These are phyloP conservation scores for Melanotus villosus DNA, from an alignment of 2,888 invertebrate species.

Conservation along the genomic window DNA sequence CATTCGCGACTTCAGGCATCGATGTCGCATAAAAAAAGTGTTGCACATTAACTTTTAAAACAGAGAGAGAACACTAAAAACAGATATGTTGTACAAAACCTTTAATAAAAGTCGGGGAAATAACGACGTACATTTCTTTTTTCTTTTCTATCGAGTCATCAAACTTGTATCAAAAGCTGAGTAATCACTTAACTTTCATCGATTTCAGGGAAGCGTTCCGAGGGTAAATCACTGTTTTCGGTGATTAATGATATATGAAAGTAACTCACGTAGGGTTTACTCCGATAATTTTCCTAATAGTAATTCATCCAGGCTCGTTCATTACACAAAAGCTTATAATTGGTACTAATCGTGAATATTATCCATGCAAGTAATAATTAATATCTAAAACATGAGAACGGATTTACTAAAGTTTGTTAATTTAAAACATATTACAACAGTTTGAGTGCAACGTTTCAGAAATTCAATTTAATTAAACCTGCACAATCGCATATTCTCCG, in stretches of 20 bases:
- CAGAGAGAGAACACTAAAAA: not conserved
- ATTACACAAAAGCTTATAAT: not conserved
- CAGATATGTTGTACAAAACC: not conserved
- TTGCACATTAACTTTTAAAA: constrained; percentile 14
- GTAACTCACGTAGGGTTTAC: not conserved
- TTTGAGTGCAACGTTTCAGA: constrained; percentile 14
- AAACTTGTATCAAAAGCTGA: constrained; percentile 4
- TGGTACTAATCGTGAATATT: not conserved
- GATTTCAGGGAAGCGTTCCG: not conserved
- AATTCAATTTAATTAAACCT: constrained; percentile 19
- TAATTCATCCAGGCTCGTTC: no score
- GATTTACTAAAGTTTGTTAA: not conserved
- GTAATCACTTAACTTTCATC: constrained; percentile 4
- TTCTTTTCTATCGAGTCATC: not conserved
- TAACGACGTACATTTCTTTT: not conserved
- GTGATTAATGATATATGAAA: constrained; percentile 9
- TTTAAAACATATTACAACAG: not conserved
- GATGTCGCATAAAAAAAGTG: constrained; percentile 1
- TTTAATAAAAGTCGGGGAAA: not conserved
- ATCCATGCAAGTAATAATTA: not conserved
- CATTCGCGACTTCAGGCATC: not conserved
- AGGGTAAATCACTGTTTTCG: not conserved
- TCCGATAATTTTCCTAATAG: no score
- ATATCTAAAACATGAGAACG: not conserved
- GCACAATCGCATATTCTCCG: not conserved